These are phyloP conservation scores for Lamprologus speciosus DNA, from an alignment of 2,113 vertebrate genomes.

Conservation along the genomic window DNA sequence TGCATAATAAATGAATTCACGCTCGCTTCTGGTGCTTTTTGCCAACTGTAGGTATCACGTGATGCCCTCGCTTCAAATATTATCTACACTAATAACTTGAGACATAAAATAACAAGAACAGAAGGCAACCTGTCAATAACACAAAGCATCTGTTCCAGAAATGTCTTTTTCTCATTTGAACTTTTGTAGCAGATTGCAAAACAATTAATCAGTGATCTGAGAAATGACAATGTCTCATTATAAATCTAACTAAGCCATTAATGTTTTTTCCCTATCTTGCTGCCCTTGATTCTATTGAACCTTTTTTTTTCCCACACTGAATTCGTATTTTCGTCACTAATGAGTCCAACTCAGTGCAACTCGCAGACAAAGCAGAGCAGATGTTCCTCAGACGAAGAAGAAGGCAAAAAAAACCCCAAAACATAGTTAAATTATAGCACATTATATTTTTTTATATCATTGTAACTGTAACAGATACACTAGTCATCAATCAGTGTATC, in stretches of 20 bases:
- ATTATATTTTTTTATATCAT: neutral
- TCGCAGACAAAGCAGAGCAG: constrained; percentile 14
- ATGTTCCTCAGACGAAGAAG: neutral
- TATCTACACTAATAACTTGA: neutral
- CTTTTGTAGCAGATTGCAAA: neutral
- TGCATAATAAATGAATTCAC: neutral
- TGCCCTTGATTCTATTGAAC: neutral
- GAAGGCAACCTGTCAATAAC: neutral
- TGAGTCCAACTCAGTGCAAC: neutral
- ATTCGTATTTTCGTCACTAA: neutral
- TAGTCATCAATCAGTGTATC: neutral
- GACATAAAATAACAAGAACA: neutral
- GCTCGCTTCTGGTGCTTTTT: neutral
- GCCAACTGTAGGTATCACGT: neutral
- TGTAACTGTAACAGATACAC: neutral
- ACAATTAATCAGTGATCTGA: neutral
- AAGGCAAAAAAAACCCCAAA: neutral
- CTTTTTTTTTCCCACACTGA: neutral
- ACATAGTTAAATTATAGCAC: neutral
- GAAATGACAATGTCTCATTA: neutral
- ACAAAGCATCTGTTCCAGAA: neutral
- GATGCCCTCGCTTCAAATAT: neutral
- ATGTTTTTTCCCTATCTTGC: neutral
- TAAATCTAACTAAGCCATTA: neutral
- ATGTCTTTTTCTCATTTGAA: neutral